Conservation (phyloP, 2,888 invertebrate species). For the Blera fallax region DNA sequence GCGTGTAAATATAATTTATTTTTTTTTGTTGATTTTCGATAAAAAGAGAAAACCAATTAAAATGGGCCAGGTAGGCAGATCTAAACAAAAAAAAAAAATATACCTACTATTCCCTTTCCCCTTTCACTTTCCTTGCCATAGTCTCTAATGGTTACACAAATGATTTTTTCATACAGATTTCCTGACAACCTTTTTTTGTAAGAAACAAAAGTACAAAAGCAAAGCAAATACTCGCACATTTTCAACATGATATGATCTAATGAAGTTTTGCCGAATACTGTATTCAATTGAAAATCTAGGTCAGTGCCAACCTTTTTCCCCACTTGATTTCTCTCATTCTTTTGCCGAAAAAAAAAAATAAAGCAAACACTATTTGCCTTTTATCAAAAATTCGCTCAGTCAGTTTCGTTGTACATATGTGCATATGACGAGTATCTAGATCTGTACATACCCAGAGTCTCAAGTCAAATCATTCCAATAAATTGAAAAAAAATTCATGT, state of each 20-base stretch:
- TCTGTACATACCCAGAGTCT: not conserved
- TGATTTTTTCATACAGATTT: not conserved
- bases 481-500: conserved; percentile 25
- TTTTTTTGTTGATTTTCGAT: not conserved
- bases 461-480: conserved; percentile 50
- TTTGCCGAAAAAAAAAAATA: conserved; percentile 27
- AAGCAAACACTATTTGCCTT: conserved; percentile 8
- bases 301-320: conserved; percentile 67
- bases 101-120: not conserved
- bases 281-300: conserved; percentile 63
- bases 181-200: not conserved
- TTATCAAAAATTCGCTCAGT: conserved; percentile 45
- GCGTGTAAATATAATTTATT: not conserved
- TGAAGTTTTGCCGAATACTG: conserved; percentile 47
- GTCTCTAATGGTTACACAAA: conserved; percentile 14
- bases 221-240: not conserved
- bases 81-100: not conserved
- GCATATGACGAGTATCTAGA: not conserved
- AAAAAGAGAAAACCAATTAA: not conserved
- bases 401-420: not conserved
- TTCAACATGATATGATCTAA: conserved; percentile 44
- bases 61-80: not conserved
- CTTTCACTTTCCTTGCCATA: conserved; percentile 3
- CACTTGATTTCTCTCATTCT: conserved; percentile 63
- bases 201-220: not conserved